Evolutionary conservation across 1,140 invertebrate genomes (phyloP), one percentile per base, ranked within the genome.

Genomic region (Varroa destructor): DNA sequence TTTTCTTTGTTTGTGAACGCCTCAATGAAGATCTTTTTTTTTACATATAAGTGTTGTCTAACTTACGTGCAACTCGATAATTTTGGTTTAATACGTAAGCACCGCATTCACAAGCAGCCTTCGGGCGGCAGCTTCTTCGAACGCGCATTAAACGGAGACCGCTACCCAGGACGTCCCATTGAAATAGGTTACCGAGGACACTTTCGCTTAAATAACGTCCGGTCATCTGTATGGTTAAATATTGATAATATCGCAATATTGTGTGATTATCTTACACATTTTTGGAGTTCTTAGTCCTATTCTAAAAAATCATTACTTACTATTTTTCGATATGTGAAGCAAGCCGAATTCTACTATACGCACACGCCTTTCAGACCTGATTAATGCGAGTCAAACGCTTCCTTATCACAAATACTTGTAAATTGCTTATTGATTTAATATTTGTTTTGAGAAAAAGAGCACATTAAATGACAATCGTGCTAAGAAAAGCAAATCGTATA

Each of bases 21-120:
- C 25, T 25, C 25, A 25, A 25, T 25, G 25, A 25, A 25, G 25
- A 25, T 25, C 25, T 25, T 25, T 25, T 25, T 25, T 25, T 25
- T 25, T 25, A 25, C 25, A 25, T 25, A 25, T 25, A 51, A 51
- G 46, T 51, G 8, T 51, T 25, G 3, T 8, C 5, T 67, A 43
- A 67, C 61, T 67, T 37, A 67, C 61, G 61, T 14, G 61, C 61
- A 46, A 67, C 61, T 4, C 61, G 61, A 12, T 46, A 1, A 8
- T 67, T 67, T 46, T 8, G 61, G 2, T 40, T 40, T 43, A 67
- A 40, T 25, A 67, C 3, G 46, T 67, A 67, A 3, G 14, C 40
- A 40, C 61, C 61, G 37, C 61, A 67, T 67, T 67, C 61, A 8
- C 61, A 67, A 8, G 61, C 61, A 2, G 61, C 61, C 61, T 67